Base-by-base conservation (phyloP, 35 echinoderm and acorn worm genomes). In the Acanthaster planci region DNA sequence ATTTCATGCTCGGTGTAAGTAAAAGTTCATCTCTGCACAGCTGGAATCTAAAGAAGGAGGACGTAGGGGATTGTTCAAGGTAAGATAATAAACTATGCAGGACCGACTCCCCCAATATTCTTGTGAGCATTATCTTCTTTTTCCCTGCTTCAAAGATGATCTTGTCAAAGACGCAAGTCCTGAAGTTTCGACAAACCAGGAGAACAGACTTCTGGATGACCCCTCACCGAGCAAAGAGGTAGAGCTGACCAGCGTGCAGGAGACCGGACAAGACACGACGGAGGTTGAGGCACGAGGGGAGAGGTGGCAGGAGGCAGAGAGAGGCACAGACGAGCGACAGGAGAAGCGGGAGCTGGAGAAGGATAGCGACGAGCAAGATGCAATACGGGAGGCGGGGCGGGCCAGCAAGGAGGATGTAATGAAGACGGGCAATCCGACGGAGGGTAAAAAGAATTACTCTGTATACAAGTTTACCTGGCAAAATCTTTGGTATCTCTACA, bases 151-250 rank as follows among this genome's bases (percentile, higher is more conserved):
- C 5, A 7, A 26, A 72, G 64, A 72, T 72, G 64, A 72, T 72
- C 64, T 72, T 9, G 64, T 72, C 26, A 72, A 72, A 34, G 64
- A 72, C 64, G 30, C 21, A 72, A 72, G 64, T 72, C 64, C 64
- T 31, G 64, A 21, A 34, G 34, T 27, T 26, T 72, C 64, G 34
- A 30, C 47, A 8, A 10, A 26, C 19, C 27, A 53, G 54, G 81
- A 83, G 50, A 60, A 83, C 81, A 83, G 26, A 38, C 50, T 38
- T 5, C 40, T n/a, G 50, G 54, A 83, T n/a, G 55, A 83, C 27
- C 4, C 64, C 26, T 26, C 26, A 34, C 23, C 23, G 27, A 30
- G 27, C 19, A 60, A 60, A 35, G 64, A 72, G 64, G 64, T 72
- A 10, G 64, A 72, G 23, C 64, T 72, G 29, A 72, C 19, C 19